phyloP scores from a whole-genome alignment of 2,113 vertebrate species.

The Diadophis punctatus region DNA sequence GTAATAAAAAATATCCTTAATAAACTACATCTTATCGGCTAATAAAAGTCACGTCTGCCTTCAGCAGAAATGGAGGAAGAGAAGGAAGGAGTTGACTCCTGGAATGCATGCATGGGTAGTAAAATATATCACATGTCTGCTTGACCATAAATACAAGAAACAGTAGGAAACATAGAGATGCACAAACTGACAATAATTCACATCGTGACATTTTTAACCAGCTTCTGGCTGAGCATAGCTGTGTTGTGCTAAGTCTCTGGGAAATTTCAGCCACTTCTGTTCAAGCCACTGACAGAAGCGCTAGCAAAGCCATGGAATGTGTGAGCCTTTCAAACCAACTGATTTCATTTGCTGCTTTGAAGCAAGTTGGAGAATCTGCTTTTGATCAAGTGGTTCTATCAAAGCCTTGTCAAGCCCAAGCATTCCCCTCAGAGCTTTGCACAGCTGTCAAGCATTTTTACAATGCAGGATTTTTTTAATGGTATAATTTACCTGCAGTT shows the following conservation, averaged over 20 bases:
- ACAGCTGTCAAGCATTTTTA: neutral
- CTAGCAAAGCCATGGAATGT: neutral
- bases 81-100: too few relatives aligned
- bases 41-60: too few relatives aligned
- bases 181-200: too few relatives aligned
- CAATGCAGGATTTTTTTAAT: neutral
- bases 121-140: too few relatives aligned
- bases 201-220: too few relatives aligned
- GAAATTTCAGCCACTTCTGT: neutral
- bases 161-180: too few relatives aligned
- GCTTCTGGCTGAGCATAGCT: neutral
- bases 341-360: neutral
- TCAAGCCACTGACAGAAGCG: neutral
- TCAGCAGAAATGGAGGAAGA: too few relatives aligned
- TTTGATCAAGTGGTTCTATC: neutral
- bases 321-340: neutral
- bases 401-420: neutral
- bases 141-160: too few relatives aligned
- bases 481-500: neutral
- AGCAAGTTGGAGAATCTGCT: neutral
- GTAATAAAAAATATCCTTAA: too few relatives aligned
- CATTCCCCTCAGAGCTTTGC: neutral
- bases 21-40: too few relatives aligned
- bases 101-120: too few relatives aligned
- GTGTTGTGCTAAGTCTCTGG: neutral